These are phyloP conservation scores for Troides oblongomaculatus DNA, from an alignment of 2,888 invertebrate species.

Conservation along the genomic window DNA sequence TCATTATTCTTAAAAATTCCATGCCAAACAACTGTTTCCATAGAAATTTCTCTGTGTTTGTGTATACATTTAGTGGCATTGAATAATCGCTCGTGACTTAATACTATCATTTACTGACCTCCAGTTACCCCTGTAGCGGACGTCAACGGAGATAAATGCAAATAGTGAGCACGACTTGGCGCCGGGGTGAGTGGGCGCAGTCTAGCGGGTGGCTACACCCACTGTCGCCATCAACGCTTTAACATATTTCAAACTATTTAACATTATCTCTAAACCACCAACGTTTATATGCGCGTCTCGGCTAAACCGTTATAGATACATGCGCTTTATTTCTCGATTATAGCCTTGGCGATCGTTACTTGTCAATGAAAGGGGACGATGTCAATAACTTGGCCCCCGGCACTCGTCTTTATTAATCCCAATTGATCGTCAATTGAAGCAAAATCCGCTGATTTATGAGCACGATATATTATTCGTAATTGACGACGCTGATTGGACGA, in stretches of 20 bases:
- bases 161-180: conserved; percentile 32
- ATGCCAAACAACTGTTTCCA: background rate
- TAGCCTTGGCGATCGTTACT: conserved; percentile 56
- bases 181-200: conserved; percentile 42
- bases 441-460: conserved; percentile 47
- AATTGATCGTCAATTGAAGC: conserved; percentile 63
- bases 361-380: conserved; percentile 50
- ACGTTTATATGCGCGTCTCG: conserved; percentile 58
- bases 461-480: conserved; percentile 31
- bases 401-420: conserved; percentile 60
- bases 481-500: background rate
- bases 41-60: background rate
- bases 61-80: conserved; percentile 32
- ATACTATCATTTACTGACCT: conserved; percentile 44
- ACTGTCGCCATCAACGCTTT: conserved; percentile 40
- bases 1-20: background rate
- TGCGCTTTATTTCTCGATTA: conserved; percentile 36
- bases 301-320: conserved; percentile 41
- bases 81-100: conserved; percentile 41
- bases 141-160: conserved; percentile 43
- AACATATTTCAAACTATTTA: conserved; percentile 61
- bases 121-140: conserved; percentile 40
- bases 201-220: conserved; percentile 36
- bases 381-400: conserved; percentile 57
- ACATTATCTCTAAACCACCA: conserved; percentile 60